Evolutionary conservation across 2,888 invertebrate species (phyloP), one percentile per base, ranked within the genome.

Genomic region (Xanthostigma xanthostigma): DNA sequence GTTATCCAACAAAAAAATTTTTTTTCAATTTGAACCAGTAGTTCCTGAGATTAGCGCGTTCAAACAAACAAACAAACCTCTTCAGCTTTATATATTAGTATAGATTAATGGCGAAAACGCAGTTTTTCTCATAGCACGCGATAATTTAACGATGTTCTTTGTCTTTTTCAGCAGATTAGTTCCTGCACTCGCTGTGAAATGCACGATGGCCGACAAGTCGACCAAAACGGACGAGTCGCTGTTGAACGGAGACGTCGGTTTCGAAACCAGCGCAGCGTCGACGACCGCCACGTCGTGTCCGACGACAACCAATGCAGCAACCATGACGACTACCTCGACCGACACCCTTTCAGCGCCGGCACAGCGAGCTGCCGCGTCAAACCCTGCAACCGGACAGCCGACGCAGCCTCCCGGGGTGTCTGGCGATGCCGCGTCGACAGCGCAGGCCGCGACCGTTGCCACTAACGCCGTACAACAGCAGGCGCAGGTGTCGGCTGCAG

Each of bases 191-290:
- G 57, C 65, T 45, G 61, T 64, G 48, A 69, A 68, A 58, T 68
- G 69, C 57, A 67, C 70, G 61, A 77, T 73, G 70, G 76, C 77
- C 62, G 77, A 80, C 67, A 81, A 82, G 71, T 78, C 80, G 63
- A 77, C 78, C 61, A 79, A 81, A 75, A 82, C 81, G 70, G 82
- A 68, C 54, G 68, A 68, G 51, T 65, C 59, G 46, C 58, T 67
- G 40, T 58, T 60, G 49, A 65, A 65, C 47, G 62, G 63, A 35
- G 63, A 62, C 17, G 49, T 58, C 12, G 34, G 33, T 27, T 38
- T 35, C 27, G 64, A 63, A 46, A 53, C 60, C 40, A 56, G 59
- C 12, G 45, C 45, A 41, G 50, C 37, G 41, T 33, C 17, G n/a
- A 9, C 35, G 17, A 14, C 27, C 44, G 53, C 36, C 51, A 54